phyloP scores from a whole-genome alignment of 2,888 invertebrate species.

The Agelastica alni region DNA sequence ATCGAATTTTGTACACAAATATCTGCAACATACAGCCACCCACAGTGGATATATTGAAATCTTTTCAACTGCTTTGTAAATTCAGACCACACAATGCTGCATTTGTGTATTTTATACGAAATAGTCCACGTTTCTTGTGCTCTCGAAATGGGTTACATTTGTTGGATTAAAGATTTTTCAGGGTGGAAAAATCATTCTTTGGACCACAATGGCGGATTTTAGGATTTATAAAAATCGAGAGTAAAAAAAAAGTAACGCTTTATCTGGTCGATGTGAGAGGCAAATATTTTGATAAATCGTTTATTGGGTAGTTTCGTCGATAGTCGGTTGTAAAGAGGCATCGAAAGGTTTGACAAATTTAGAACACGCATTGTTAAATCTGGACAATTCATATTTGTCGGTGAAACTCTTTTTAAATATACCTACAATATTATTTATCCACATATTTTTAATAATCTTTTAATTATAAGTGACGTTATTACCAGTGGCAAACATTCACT shows the following conservation, averaged over 20 bases:
- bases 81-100: constrained; percentile 55
- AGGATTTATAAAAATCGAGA: constrained; percentile 27
- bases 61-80: constrained; percentile 59
- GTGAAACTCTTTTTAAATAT: no score
- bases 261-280: neutral
- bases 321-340: no score
- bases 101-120: constrained; percentile 58
- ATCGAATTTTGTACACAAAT: constrained; percentile 56
- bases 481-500: no score
- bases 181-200: constrained; percentile 47
- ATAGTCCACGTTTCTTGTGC: constrained; percentile 51
- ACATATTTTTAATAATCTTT: no score
- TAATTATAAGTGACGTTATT: no score
- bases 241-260: neutral
- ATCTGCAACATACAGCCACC: constrained; percentile 55
- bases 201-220: constrained; percentile 36
- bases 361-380: no score
- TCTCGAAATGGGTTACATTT: constrained; percentile 56
- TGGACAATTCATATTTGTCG: no score
- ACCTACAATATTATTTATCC: no score
- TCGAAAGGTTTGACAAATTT: no score
- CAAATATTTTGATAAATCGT: neutral
- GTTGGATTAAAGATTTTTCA: constrained; percentile 54
- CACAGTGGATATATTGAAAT: constrained; percentile 57
- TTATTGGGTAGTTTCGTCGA: neutral